Conservation (phyloP, 2,113 vertebrate species). For the Oplegnathus fasciatus region DNA sequence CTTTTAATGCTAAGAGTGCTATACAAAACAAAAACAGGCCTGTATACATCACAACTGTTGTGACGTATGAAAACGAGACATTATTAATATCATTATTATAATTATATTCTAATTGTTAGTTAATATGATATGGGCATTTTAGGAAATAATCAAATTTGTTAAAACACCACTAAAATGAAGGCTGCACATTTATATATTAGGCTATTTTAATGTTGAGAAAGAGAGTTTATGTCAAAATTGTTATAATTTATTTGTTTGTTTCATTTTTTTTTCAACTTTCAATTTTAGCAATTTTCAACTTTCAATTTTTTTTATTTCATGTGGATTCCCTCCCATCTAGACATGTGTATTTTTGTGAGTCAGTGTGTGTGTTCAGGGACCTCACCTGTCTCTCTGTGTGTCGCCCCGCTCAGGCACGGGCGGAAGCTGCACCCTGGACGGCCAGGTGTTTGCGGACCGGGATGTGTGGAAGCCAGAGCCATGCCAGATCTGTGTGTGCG, state of each 20-base stretch:
- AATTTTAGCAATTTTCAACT: background rate
- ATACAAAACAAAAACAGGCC: background rate
- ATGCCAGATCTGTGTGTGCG: conserved; percentile 95
- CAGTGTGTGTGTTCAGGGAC: background rate
- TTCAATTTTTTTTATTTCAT: background rate
- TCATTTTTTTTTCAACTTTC: background rate
- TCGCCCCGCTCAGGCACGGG: conserved; percentile 80
- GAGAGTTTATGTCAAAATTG: background rate
- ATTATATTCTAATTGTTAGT: background rate
- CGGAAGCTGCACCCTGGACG: conserved; percentile 87
- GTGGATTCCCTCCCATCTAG: background rate
- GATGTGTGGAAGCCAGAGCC: conserved; percentile 94
- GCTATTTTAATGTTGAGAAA: background rate
- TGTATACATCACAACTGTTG: background rate
- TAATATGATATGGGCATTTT: background rate
- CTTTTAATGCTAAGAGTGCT: too few species aligned
- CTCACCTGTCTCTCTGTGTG: conserved; percentile 37
- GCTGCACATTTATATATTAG: background rate
- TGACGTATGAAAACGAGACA: background rate
- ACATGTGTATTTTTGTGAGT: background rate
- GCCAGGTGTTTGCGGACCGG: conserved; percentile 87
- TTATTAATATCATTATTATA: background rate
- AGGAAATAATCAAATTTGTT: background rate
- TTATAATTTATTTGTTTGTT: background rate
- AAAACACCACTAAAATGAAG: background rate